A percentile compares a stretch with the other conserved stretches of the same genome.
Conservation (phyloP, 2,888 invertebrate species). For the Euplexia lucipara region DNA sequence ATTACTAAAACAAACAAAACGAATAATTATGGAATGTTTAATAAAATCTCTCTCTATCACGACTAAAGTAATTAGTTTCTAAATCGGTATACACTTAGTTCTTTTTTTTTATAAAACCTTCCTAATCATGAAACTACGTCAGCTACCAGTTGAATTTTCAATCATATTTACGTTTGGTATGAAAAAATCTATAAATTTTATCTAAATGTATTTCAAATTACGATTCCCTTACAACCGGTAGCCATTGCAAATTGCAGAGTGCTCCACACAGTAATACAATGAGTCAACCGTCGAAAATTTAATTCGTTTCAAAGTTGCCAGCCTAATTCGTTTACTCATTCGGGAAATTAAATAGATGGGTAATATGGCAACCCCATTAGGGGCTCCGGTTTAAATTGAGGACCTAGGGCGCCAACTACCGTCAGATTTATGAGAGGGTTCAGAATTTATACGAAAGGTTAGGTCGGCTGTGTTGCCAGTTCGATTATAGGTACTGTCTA, state of each 20-base stretch:
- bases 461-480: constrained; percentile 41
- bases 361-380: constrained; percentile 89
- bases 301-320: constrained; percentile 89
- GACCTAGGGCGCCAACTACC: constrained; percentile 80
- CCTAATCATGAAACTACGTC: no score
- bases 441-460: constrained; percentile 76
- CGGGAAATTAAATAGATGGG: constrained; percentile 90
- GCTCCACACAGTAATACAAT: constrained; percentile 66
- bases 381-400: constrained; percentile 76
- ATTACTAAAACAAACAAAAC: no score
- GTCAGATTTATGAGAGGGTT: constrained; percentile 83
- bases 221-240: constrained; percentile 54
- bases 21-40: no score
- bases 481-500: constrained; percentile 42
- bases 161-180: no score
- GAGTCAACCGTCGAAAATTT: constrained; percentile 87
- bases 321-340: constrained; percentile 90
- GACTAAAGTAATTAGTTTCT: no score
- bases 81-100: no score
- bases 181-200: no score
- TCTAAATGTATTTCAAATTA: constrained; percentile 1
- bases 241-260: constrained; percentile 51
- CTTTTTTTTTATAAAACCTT: no score
- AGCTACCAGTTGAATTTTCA: no score
- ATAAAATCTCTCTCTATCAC: no score